Evolutionary conservation across 2,113 vertebrate species (phyloP).

Genomic region (Tachuris rubrigastra): DNA sequence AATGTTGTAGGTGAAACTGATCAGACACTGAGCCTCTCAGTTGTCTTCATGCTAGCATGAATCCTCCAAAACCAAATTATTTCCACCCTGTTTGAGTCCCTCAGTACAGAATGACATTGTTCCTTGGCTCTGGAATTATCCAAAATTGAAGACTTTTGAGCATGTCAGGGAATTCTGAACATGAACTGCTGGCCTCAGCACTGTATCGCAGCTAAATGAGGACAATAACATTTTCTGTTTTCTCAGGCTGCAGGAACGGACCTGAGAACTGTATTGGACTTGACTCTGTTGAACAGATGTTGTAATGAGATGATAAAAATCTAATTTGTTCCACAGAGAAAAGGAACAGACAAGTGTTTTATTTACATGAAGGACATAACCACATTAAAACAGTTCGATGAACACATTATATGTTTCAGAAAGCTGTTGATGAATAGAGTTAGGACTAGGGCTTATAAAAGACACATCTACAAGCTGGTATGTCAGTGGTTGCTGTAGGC

Average conservation of each 20-base stretch:
- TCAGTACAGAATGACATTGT: not conserved
- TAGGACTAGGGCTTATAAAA: not conserved
- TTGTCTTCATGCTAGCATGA: not conserved
- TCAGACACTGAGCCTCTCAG: not conserved
- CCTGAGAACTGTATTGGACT: slow-evolving; percentile 13
- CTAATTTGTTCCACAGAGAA: not conserved
- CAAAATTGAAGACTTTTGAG: slow-evolving; percentile 24
- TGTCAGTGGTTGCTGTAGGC: not conserved
- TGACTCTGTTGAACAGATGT: slow-evolving; percentile 43
- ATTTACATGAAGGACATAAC: slow-evolving; percentile 8
- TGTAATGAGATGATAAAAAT: slow-evolving; percentile 26
- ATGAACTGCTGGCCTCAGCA: not conserved
- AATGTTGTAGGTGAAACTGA: not conserved
- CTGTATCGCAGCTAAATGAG: slow-evolving; percentile 12
- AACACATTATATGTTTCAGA: not conserved
- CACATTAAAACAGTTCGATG: not conserved
- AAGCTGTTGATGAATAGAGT: not conserved
- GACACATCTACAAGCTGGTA: not conserved
- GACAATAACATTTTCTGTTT: slow-evolving; percentile 41
- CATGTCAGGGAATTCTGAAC: not conserved
- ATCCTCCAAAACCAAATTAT: not conserved
- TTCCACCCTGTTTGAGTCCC: not conserved
- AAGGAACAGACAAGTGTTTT: slow-evolving; percentile 23
- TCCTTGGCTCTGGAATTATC: not conserved
- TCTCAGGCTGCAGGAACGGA: slow-evolving; percentile 12